Evolutionary conservation across 2,113 vertebrate genomes (phyloP).

Genomic region (Pelvicachromis taeniatus): DNA sequence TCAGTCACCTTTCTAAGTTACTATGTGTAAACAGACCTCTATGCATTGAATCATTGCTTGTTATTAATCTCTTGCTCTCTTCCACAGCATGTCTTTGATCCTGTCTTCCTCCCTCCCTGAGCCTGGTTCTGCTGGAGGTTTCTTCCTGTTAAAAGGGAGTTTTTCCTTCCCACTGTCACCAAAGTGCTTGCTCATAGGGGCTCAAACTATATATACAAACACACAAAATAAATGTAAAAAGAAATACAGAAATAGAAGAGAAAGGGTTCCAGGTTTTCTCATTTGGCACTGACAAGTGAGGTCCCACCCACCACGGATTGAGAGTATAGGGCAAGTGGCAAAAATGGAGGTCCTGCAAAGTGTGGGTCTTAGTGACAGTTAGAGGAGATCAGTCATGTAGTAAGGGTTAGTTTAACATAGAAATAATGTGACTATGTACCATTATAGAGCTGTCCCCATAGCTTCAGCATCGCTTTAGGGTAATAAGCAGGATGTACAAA

Average conservation of each 20-base stretch:
- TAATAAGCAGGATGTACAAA: neutral
- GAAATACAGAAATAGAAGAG: no score
- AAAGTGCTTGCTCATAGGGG: neutral
- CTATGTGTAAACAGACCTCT: no score
- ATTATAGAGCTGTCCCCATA: neutral
- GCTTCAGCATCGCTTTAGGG: neutral
- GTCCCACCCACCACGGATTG: neutral
- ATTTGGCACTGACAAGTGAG: neutral
- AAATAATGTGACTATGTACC: neutral
- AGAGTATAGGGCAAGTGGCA: neutral
- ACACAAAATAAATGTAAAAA: no score
- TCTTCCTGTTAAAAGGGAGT: neutral
- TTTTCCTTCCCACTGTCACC: neutral
- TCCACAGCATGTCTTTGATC: neutral
- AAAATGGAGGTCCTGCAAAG: neutral
- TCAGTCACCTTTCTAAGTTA: no score
- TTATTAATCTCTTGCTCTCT: accelerated
- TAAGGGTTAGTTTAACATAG: neutral
- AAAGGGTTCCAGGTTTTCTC: neutral
- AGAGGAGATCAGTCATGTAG: neutral
- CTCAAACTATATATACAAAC: neutral
- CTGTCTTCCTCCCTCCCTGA: neutral
- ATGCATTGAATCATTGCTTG: no score
- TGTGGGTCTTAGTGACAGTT: neutral
- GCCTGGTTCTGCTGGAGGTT: accelerated